phyloP scores from a whole-genome alignment of 2,888 invertebrate genomes.

The Clistopyga incitator region DNA sequence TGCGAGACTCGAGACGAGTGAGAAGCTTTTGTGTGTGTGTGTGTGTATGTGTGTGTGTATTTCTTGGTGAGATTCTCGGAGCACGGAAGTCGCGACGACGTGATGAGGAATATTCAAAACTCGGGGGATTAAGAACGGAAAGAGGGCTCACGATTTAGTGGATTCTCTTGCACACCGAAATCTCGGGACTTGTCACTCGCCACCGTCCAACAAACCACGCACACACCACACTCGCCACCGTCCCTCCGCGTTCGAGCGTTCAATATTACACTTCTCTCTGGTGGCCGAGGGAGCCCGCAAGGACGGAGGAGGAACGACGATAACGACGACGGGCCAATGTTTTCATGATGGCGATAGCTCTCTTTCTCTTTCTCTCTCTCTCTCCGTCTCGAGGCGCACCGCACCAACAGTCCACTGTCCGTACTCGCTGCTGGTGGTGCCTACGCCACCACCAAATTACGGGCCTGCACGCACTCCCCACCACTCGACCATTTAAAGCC shows the following conservation, averaged over 20 bases:
- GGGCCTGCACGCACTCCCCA: constrained; percentile 43
- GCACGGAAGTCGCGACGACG: constrained; percentile 8
- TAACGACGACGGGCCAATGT: constrained; percentile 74
- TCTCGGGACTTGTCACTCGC: constrained; percentile 30
- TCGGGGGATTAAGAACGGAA: neutral
- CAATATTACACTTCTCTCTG: constrained; percentile 70
- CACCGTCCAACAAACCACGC: constrained; percentile 57
- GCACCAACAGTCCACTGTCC: constrained; percentile 11
- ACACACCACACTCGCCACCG: constrained; percentile 59
- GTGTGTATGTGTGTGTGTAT: neutral
- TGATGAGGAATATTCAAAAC: neutral
- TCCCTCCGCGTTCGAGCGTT: constrained; percentile 65
- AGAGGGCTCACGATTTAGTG: neutral
- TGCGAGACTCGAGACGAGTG: constrained; percentile 4
- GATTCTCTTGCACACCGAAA: neutral
- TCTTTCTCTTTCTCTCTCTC: neutral
- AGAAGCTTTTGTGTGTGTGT: neutral
- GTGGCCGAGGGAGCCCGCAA: constrained; percentile 74
- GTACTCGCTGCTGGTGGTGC: constrained; percentile 9
- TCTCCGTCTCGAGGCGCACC: constrained; percentile 39
- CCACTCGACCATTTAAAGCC: constrained; percentile 9
- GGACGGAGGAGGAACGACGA: constrained; percentile 74
- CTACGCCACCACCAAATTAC: constrained; percentile 49
- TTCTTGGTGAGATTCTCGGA: constrained; percentile 3
- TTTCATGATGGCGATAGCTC: constrained; percentile 79